Evolutionary conservation across 37 sponge, comb jelly and placozoan genomes (phyloP).

Genomic region (Beroe forskalii): DNA sequence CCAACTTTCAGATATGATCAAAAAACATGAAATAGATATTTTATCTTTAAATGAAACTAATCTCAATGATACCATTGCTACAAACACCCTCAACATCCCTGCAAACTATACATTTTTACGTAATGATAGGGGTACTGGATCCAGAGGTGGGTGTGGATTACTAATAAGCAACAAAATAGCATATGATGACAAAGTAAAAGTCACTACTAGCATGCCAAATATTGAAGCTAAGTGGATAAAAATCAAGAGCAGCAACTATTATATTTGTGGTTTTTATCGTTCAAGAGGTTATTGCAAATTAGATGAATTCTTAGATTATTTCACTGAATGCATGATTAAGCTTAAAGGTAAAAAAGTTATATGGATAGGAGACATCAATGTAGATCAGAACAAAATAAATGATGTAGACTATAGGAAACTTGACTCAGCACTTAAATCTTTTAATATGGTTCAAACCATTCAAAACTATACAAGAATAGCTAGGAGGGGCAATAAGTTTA

Average conservation of each 20-base stretch:
- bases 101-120: not conserved
- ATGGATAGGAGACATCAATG: conserved; percentile 1
- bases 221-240: not conserved
- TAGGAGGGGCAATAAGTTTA: not conserved
- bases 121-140: not conserved
- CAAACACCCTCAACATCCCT: not conserved
- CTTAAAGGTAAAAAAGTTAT: not conserved
- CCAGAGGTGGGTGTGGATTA: not conserved
- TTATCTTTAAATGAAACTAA: conserved; percentile 4
- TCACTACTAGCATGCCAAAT: not conserved
- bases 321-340: conserved; percentile 3
- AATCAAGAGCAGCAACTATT: not conserved
- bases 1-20: no score
- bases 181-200: not conserved
- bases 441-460: not conserved
- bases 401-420: not conserved
- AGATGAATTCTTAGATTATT: not conserved
- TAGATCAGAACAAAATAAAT: conserved; percentile 25
- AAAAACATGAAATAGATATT: no score
- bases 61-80: conserved; percentile 5
- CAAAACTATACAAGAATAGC: not conserved
- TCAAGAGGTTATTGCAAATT: not conserved
- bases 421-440: not conserved
- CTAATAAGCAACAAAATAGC: not conserved
- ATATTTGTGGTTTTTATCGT: not conserved